Evolutionary conservation across 2,888 invertebrate genomes (phyloP), one percentile per base, ranked within the genome.

Genomic region (Oligia strigilis): DNA sequence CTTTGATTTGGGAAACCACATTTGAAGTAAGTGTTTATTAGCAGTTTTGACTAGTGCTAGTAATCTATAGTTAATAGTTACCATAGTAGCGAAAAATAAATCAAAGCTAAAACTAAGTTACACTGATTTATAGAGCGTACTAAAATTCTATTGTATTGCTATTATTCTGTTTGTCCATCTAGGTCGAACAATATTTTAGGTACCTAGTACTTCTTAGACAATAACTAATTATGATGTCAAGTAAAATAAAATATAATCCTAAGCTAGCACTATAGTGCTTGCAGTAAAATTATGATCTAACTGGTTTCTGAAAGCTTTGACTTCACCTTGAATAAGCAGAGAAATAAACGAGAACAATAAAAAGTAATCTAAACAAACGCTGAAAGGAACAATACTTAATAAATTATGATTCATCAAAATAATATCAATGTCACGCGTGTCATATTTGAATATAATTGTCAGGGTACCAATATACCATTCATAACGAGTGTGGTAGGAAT

Each of bases 361-460:
- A 72, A 84, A 36, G 14, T 46, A 40, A 67, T 75, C 36, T 60
- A 43, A 72, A 75, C 49, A 69, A 70, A 29, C 36, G 2, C n/a
- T 70, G 65, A 66, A 75, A 64, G 60, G 70, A 87, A 87, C 82
- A 85, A 85, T 85, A 78, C 75, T 55, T 65, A 70, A 87, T 78
- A 81, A 75, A 85, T 77, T 75, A 84, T 87, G 85, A 81, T 72
- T 80, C 85, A 85, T 84, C 65, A 80, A 64, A 88, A 84, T 82
- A 80, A 80, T 83, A 86, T 84, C 87, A 84, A 83, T 89, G 87
- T 84, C 88, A 86, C 72, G 87, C 77, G 40, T 80, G 78, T 79
- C 70, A 17, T 73, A 90, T 90, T 90, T 85, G 89, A 89, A 90
- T 90, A 90, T 82, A 90, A 89, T 90, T 77, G 85, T 78, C 58